phyloP scores from a whole-genome alignment of 92 coral and sea anemone genomes.

The Virgularia gustaviana region DNA sequence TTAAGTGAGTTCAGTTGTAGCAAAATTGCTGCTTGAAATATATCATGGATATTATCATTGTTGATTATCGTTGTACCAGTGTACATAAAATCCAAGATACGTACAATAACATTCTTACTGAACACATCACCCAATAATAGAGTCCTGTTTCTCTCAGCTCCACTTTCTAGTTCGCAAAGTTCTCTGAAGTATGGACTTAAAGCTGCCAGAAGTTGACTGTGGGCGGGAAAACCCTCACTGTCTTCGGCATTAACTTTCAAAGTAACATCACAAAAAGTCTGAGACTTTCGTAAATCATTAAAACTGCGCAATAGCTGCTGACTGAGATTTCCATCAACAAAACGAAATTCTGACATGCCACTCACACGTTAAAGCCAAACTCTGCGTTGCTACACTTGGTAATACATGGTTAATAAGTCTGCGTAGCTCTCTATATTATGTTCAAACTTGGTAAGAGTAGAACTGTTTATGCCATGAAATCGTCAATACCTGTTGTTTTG shows the following conservation, averaged over 20 bases:
- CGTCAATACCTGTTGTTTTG: too few species aligned
- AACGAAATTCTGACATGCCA: conserved; percentile 61
- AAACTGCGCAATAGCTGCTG: conserved; percentile 60
- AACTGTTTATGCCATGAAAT: too few species aligned
- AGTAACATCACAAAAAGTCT: conserved; percentile 68
- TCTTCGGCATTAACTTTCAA: conserved; percentile 47
- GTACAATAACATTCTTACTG: conserved; percentile 51
- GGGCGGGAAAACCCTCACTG: conserved; percentile 62
- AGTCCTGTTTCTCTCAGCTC: conserved; percentile 61
- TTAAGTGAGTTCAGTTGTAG: conserved; percentile 58
- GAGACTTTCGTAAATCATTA: conserved; percentile 56
- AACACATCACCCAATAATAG: conserved; percentile 57
- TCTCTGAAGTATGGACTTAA: conserved; percentile 79
- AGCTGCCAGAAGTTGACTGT: conserved; percentile 69
- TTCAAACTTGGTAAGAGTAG: too few species aligned
- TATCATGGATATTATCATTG: conserved; percentile 56
- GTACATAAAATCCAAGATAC: conserved; percentile 65
- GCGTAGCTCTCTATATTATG: too few species aligned
- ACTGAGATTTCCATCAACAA: conserved; percentile 59
- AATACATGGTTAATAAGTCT: too few species aligned
- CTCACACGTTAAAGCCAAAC: conserved; percentile 23
- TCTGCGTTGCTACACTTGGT: neutral
- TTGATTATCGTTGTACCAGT: conserved; percentile 61
- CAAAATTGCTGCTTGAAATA: conserved; percentile 63
- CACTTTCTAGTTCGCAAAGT: conserved; percentile 47